Percentiles rank a stretch among this genome's conserved stretches.
Conservation (phyloP, 92 coral and sea anemone genomes). For the Porites cylindrica region DNA sequence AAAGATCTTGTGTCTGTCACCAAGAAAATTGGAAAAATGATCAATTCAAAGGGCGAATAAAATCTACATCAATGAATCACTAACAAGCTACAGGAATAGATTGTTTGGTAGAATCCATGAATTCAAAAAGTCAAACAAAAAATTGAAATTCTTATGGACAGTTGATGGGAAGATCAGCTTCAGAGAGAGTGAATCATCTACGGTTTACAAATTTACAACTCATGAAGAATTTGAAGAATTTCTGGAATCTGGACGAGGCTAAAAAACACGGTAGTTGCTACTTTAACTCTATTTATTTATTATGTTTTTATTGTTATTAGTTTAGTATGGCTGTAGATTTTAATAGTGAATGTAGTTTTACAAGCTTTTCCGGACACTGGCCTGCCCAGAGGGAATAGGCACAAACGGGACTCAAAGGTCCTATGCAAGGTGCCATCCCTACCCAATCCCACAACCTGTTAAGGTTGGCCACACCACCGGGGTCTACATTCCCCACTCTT, state of each 20-base stretch:
- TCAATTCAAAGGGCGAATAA: background rate
- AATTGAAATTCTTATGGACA: no score
- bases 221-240: background rate
- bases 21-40: background rate
- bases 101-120: background rate
- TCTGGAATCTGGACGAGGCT: background rate
- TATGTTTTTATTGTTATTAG: no score
- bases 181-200: background rate
- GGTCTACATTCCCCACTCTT: no score
- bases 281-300: no score
- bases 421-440: no score
- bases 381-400: no score
- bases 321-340: no score
- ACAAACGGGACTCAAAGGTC: no score
- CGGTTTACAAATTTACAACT: background rate
- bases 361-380: no score
- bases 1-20: background rate
- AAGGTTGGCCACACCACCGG: no score
- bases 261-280: no score
- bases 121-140: background rate
- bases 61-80: conserved; percentile 22
- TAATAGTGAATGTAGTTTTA: background rate
- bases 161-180: background rate
- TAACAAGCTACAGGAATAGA: conserved; percentile 39
- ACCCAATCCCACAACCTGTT: no score